Evolutionary conservation across 2,888 invertebrate genomes (phyloP).

Genomic region (Cheiracanthium punctorium): DNA sequence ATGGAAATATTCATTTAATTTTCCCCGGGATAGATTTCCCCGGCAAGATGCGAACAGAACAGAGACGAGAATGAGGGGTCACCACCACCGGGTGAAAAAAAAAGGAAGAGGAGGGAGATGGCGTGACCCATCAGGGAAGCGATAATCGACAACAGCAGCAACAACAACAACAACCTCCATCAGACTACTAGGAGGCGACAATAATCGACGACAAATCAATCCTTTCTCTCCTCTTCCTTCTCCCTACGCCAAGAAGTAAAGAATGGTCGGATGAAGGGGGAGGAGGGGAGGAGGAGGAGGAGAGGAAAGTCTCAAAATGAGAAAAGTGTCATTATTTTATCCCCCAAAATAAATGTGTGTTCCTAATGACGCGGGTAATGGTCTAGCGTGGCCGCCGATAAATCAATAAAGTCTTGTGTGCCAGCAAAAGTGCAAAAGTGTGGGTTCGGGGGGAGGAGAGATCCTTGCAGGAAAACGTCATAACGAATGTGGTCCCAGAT

Average conservation of each 20-base stretch:
- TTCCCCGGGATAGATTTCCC: neutral
- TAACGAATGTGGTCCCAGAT: conserved; percentile 48
- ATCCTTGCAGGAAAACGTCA: conserved; percentile 31
- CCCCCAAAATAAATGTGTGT: conserved; percentile 67
- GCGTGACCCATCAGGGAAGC: conserved; percentile 57
- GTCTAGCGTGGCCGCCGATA: conserved; percentile 63
- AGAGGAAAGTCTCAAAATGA: conserved; percentile 53
- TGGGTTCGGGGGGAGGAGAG: neutral
- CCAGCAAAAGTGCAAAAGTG: conserved; percentile 8
- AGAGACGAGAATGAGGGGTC: neutral
- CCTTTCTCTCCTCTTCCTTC: conserved; percentile 45
- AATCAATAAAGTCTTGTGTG: conserved; percentile 48
- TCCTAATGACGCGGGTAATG: conserved; percentile 68
- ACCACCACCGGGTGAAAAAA: neutral
- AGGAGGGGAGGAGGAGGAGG: neutral
- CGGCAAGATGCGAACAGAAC: neutral
- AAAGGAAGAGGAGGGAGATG: neutral
- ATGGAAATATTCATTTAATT: conserved; percentile 11
- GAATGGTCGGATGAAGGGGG: neutral
- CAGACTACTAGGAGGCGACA: conserved; percentile 51
- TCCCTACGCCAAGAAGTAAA: conserved; percentile 55
- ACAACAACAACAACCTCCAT: conserved; percentile 54
- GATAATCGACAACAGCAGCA: conserved; percentile 70
- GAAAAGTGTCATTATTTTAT: conserved; percentile 70
- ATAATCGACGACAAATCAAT: conserved; percentile 69